Evolutionary conservation across 2,888 invertebrate species (phyloP), one percentile per base, ranked within the genome.

Genomic region (Drosophila multiciliata): DNA sequence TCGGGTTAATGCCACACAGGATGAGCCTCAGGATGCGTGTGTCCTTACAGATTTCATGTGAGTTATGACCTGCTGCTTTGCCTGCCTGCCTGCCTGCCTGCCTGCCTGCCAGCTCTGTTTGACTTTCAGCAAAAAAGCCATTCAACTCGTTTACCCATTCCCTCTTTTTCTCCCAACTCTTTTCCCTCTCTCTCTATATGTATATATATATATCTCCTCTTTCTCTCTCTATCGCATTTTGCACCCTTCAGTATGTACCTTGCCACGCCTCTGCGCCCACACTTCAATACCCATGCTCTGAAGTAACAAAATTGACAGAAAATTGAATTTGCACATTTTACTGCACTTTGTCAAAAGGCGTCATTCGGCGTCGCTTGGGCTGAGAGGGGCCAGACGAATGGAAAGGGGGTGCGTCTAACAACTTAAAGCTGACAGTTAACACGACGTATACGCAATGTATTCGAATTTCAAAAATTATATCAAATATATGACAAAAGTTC

Each of bases 311-410:
- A 83, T 89, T 87, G 87, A 72, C 75, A 75, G 70, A 73, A 89
- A 89, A 89, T 89, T 83, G 65, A 85, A 87, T 89, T 89, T 85
- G 76, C 87, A 84, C 89, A 84, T 85, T 79, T 85, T 87, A 72
- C 82, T 89, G 84, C 89, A 88, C 68, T 85, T 85, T 77, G 65
- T 75, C 73, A 70, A 75, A 65, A 65, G 66, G 65, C 72, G 20
- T 61, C 66, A 49, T 52, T 26, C 9, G 17, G 9, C 4, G 17
- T n/a, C 38, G 29, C 17, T 54, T 17, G 36, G 17, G 15, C 15
- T 35, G 15, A 35, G 33, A 17, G 35, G 35, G 53, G 33, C 9
- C 23, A 23, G 20, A 9, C 15, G 20, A 12, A 12, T 53, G 55
- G 48, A 17, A 42, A 26, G 40, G 52, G 48, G 26, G 15, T 23